A percentile compares a stretch with the other conserved stretches of the same genome.
Conservation (phyloP, 2,113 vertebrate species). For the Melanocharis versteri region DNA sequence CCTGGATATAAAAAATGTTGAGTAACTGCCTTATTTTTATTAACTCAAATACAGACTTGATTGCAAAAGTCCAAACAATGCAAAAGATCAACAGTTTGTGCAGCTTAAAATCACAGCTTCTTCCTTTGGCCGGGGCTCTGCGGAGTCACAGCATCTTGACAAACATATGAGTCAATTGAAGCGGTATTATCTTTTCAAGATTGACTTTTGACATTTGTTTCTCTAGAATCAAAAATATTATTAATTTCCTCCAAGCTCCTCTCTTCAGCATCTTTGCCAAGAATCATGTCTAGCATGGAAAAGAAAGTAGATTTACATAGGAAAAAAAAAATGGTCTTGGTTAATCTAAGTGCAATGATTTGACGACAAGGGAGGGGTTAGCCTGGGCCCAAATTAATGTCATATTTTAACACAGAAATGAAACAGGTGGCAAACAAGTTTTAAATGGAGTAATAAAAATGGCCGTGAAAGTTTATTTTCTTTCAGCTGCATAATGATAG, state of each 20-base stretch:
- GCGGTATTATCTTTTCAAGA: background rate
- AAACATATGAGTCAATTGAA: background rate
- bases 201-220: background rate
- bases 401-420: background rate
- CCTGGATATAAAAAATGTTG: background rate
- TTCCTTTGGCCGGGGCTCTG: background rate
- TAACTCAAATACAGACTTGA: background rate
- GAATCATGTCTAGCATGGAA: background rate
- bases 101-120: background rate
- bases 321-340: background rate
- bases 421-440: background rate
- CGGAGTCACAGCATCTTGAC: background rate
- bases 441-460: background rate
- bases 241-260: background rate
- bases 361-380: background rate
- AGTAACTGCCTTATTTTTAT: slow-evolving; percentile 26
- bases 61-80: background rate
- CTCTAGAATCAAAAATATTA: background rate
- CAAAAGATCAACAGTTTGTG: background rate
- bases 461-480: background rate
- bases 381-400: background rate
- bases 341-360: background rate
- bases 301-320: background rate
- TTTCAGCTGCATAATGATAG: background rate
- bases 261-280: background rate